A percentile compares a stretch with the other conserved stretches of the same genome.
Conservation (phyloP, 2,797 vertebrate genomes). For the Tadarida brasiliensis region DNA sequence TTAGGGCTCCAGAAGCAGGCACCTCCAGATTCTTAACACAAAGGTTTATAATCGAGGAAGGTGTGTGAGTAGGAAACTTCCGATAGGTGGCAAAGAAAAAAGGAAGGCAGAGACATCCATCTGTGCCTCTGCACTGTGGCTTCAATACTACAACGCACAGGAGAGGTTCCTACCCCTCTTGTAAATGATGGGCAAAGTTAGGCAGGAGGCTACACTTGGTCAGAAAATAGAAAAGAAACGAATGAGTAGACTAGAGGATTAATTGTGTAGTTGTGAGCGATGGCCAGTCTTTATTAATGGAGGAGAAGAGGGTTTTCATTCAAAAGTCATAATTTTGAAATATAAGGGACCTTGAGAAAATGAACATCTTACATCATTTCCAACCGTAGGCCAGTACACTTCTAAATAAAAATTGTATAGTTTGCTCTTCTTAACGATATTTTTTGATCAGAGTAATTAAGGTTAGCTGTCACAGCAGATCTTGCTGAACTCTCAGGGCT, state of each 20-base stretch:
- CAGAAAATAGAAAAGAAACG: slow-evolving; percentile 34
- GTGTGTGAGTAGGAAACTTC: not conserved
- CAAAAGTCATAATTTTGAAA: not conserved
- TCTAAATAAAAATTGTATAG: not conserved
- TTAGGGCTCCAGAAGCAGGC: not conserved
- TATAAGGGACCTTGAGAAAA: not conserved
- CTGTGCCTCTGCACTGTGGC: not conserved
- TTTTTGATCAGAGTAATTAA: not conserved
- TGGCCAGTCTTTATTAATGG: not conserved
- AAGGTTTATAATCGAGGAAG: not conserved
- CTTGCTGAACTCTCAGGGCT: not conserved
- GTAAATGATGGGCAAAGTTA: not conserved
- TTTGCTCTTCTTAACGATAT: slow-evolving; percentile 7
- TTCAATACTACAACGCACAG: not conserved
- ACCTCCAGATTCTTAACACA: not conserved
- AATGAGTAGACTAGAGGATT: not conserved
- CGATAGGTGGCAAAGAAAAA: not conserved
- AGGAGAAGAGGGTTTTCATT: not conserved
- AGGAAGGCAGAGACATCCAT: not conserved
- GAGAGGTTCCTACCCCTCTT: not conserved
- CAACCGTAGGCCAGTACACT: not conserved
- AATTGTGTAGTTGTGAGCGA: not conserved
- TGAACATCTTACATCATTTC: not conserved
- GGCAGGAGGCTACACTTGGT: not conserved
- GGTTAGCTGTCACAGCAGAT: not conserved